Percentiles rank a stretch among this genome's conserved stretches.
Evolutionary conservation across 2,797 vertebrate genomes (phyloP).

Genomic region (Falco peregrinus): DNA sequence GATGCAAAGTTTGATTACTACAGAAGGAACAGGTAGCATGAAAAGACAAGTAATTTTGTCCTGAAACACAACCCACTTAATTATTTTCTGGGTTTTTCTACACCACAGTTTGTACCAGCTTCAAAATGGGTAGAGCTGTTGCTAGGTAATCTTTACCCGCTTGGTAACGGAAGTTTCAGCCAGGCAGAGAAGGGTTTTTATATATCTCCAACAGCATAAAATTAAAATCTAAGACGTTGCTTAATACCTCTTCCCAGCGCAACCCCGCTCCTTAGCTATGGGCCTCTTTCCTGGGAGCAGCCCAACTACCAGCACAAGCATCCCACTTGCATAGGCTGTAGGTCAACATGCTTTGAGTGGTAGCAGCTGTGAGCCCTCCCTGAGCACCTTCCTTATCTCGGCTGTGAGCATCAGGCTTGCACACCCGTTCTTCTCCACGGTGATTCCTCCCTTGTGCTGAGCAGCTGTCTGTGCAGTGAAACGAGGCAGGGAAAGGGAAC

Average conservation of each 20-base stretch:
- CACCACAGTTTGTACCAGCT: background rate
- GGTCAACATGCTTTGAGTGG: background rate
- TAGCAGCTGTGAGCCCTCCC: background rate
- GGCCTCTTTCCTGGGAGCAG: background rate
- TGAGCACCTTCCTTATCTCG: background rate
- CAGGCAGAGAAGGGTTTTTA: background rate
- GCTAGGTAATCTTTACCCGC: constrained; percentile 20
- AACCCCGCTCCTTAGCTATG: background rate
- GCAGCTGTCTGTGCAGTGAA: background rate
- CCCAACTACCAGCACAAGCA: background rate
- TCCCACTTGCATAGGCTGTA: accelerated
- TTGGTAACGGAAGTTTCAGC: background rate
- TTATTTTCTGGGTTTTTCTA: constrained; percentile 15
- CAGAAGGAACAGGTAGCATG: background rate
- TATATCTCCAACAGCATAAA: background rate
- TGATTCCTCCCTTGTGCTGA: background rate
- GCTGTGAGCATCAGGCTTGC: background rate
- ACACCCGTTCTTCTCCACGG: background rate
- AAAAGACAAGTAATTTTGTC: background rate
- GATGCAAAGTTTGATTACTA: background rate
- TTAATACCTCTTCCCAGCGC: background rate
- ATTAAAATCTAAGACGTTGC: background rate
- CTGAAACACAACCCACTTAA: background rate
- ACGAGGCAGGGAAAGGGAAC: background rate
- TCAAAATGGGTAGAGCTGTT: background rate